Base-by-base conservation (phyloP, 2,797 vertebrate genomes). In the Chaetophractus vellerosus region DNA sequence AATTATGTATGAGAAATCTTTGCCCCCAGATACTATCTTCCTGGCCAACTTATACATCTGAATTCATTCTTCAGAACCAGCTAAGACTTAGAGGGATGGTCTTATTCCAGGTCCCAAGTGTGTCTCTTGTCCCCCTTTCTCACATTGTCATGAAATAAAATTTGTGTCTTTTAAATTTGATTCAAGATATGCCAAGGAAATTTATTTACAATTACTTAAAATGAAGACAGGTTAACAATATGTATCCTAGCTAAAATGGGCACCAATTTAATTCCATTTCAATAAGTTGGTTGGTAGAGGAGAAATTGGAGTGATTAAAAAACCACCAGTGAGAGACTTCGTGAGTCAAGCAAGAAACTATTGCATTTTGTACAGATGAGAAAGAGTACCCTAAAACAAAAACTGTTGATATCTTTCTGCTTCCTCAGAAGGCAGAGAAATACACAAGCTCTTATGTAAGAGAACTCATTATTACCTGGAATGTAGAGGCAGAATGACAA, bases 401-500 rank as follows among this genome's bases (percentile, higher is more conserved):
- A 74, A 63, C 38, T 16, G 31, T n/a, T 11, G 59, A 0, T 69
- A 64, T 63, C 31, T 59, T 92, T 76, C n/a, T 90, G 19, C 87
- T 91, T 90, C 93, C 63, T 92, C 78, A 93, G 55, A 78, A 96
- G 15, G 21, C 74, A 88, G 69, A 88, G 14, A 66, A 96, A 88
- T 64, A 91, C 72, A 94, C 57, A 94, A 38, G 8, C 21, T 79
- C 19, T 69, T 95, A 82, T 38, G 28, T 1, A 31, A 71, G 33
- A 82, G 52, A 94, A 92, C 9, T 79, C 41, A 12, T 5, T 4
- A 15, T 91, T 91, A 84, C 52, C 68, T 84, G 64, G 48, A 83
- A 21, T 8, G 5, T 36, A 74, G 63, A 85, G 78, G 81, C 28
- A 48, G 68, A 31, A 72, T 90, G 84, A 93, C 80, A 93, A 18